phyloP scores from a whole-genome alignment of 1,140 invertebrate genomes.

The Steinernema feltiae region DNA sequence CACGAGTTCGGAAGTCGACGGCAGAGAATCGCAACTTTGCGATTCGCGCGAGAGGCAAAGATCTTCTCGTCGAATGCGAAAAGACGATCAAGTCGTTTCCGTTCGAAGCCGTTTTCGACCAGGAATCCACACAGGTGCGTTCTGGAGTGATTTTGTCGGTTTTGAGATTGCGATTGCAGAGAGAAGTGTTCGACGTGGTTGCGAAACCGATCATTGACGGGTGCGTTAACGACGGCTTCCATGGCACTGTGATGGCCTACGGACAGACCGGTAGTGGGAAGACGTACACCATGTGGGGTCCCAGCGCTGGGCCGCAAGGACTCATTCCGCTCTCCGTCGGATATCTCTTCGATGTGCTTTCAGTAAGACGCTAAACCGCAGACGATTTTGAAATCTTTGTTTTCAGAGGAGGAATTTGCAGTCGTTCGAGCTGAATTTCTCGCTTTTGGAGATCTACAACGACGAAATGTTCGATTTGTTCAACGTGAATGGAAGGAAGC shows the following conservation, averaged over 20 bases:
- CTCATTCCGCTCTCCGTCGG: slow-evolving; percentile 76
- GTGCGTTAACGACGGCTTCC: slow-evolving; percentile 59
- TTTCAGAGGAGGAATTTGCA: slow-evolving; percentile 47
- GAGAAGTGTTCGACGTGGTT: slow-evolving; percentile 58
- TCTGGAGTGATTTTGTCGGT: too few species aligned
- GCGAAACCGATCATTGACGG: slow-evolving; percentile 59
- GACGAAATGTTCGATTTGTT: slow-evolving; percentile 61
- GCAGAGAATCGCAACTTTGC: too few species aligned
- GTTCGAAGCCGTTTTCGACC: too few species aligned
- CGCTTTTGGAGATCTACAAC: slow-evolving; percentile 62
- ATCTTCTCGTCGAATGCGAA: too few species aligned
- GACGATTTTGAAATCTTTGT: not conserved
- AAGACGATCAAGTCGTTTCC: too few species aligned
- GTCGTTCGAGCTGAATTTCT: slow-evolving; percentile 58
- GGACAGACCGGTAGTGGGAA: slow-evolving; percentile 91
- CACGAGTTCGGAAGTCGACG: too few species aligned
- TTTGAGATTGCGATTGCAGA: too few species aligned
- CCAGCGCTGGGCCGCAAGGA: slow-evolving; percentile 42
- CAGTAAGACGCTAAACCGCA: not conserved
- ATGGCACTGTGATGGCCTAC: slow-evolving; percentile 62
- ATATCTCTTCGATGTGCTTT: slow-evolving; percentile 67
- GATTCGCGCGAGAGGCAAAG: too few species aligned
- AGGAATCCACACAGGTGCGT: too few species aligned
- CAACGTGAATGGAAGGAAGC: slow-evolving; percentile 62
- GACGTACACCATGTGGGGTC: slow-evolving; percentile 68